Conservation (phyloP, 2,888 invertebrate genomes). For the Octodonta nipae region DNA sequence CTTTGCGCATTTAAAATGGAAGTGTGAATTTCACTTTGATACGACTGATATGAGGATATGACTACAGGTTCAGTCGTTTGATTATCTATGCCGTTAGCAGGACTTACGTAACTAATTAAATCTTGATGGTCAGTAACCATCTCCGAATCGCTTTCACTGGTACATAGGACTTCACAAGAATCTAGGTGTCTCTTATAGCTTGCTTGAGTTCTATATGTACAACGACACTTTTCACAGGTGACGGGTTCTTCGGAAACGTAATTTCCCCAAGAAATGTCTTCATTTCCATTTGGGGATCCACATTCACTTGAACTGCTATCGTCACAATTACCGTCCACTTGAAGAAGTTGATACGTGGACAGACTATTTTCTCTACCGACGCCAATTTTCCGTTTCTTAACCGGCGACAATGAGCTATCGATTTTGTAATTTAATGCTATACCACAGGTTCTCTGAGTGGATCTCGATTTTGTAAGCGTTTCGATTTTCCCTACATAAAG, state of each 20-base stretch:
- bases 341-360: conserved; percentile 39
- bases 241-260: conserved; percentile 57
- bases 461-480: conserved; percentile 14
- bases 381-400: conserved; percentile 51
- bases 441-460: conserved; percentile 54
- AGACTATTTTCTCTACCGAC: conserved; percentile 29
- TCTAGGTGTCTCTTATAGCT: conserved; percentile 68
- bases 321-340: conserved; percentile 45
- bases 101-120: conserved; percentile 10
- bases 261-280: conserved; percentile 22
- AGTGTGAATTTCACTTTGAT: conserved; percentile 31
- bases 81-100: conserved; percentile 13
- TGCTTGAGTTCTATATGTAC: conserved; percentile 70
- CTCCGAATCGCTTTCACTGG: conserved; percentile 73
- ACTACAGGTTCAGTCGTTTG: conserved; percentile 24
- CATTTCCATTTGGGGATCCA: conserved; percentile 25
- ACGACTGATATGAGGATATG: conserved; percentile 30
- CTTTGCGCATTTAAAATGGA: conserved; percentile 31
- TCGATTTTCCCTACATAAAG: conserved; percentile 29
- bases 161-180: conserved; percentile 63
- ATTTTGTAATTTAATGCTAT: conserved; percentile 57
- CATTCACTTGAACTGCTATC: conserved; percentile 39
- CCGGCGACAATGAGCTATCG: conserved; percentile 47
- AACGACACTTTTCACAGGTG: conserved; percentile 75
- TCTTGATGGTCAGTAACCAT: conserved; percentile 16